Base-by-base conservation (phyloP, 2,113 vertebrate species). In the Capreolus pygargus region DNA sequence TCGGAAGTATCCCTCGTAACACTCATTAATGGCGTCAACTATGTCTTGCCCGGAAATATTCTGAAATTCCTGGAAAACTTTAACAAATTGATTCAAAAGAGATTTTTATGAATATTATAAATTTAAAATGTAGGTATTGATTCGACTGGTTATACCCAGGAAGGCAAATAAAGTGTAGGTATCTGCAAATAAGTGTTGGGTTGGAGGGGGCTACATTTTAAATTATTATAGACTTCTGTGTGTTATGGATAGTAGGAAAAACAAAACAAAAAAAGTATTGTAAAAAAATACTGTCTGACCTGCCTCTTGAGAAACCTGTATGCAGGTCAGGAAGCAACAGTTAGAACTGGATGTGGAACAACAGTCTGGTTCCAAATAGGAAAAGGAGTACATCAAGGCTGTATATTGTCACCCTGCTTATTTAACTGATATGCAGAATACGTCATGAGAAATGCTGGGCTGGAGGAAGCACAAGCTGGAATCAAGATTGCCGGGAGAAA, bases 31-130 rank as follows among this genome's bases (percentile, higher is more conserved):
- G 82, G 99, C 98, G 60, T 98, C 98, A 61, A 99, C 97, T 67
- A 99, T 97, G 91, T 99, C 99, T 98, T 99, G 99, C 13, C 99
- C 99, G 97, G 99, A 99, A 92, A 99, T 97, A 83, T 93, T 99
- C 98, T 99, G 99, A 97, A 99, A 99, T 97, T 99, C 99, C 98
- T 99, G 99, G 96, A 99, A 99, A 98, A 99, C 99, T 99, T 97
- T 16, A 52, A n/a, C 17, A 14, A 45, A 95, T 55, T 64, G 30
- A 84, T 17, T 97, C 28, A 91, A 91, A 92, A 19, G 60, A 82
- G 45, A 83, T 36, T 96, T 43, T 93, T 91, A 17, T 25, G 82
- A 47, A 85, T 82, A 78, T 45, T 27, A 57, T 82, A 36, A 25
- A 78, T 60, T 86, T 81, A 91, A 96, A 92, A 57, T 36, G 43